Base-by-base conservation (phyloP, 2,113 vertebrate species). In the Phaethornis superciliosus region DNA sequence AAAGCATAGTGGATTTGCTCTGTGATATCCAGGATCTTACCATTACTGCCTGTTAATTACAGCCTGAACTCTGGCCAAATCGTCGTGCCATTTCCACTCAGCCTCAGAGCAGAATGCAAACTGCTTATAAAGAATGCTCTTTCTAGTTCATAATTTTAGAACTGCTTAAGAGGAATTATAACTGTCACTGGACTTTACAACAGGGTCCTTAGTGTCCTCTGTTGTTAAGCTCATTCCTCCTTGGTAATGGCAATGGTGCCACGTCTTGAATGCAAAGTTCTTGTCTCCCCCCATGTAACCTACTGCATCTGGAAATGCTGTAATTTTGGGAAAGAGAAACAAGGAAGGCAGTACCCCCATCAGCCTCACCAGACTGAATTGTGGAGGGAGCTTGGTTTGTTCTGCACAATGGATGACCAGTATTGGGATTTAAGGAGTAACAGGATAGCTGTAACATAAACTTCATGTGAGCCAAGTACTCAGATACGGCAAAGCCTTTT, bases 141-240 rank as follows among this genome's bases (percentile, higher is more conserved):
- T 93, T 94, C 79, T 82, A 70, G 85, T 71, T 96, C 75, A 82
- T 94, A 91, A 85, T 85, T 96, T 93, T 88, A 95, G 88, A 95
- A 85, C 87, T 94, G 81, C 76, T 94, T 93, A 90, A 86, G 82
- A 88, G 60, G 82, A 95, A 64, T 91, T 90, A 90, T 60, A 95
- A 37, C 72, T 52, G 79, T 88, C 85, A 89, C 63, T 94, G 64
- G 91, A 81, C 91, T 94, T 95, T 60, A 83, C 51, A 67, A 28
- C n/a, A 63, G 27, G 59, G 51, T 87, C 51, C 81, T 82, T 87
- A 37, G 42, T 77, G 71, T 95, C 79, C 68, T 85, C 59, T 71
- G 17, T 19, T 67, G 44, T 95, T 81, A 88, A 67, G 21, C 20
- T 77, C 16, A 69, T 63, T 51, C 51, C 67, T 85, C 46, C 85